Percentiles rank a stretch among this genome's conserved stretches.
These are phyloP conservation scores for Conus betulinus DNA, from an alignment of 1,140 invertebrate species.

Conservation along the genomic window DNA sequence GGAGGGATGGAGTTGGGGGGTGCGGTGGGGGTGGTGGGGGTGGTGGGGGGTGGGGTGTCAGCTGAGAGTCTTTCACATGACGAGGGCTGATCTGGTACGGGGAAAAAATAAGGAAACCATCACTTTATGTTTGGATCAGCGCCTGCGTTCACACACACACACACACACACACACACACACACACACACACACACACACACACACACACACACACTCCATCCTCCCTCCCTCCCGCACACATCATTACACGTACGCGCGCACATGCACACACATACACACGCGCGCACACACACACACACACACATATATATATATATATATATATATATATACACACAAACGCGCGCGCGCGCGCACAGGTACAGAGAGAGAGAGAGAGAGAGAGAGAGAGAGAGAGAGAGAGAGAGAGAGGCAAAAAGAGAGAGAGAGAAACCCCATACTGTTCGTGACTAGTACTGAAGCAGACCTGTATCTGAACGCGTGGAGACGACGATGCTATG, in stretches of 20 bases:
- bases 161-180: neutral
- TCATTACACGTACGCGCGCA: constrained; percentile 13
- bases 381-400: neutral
- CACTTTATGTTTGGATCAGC: neutral
- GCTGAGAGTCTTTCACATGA: too few relatives aligned
- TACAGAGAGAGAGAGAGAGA: neutral
- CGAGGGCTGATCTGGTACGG: too few relatives aligned
- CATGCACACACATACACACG: neutral
- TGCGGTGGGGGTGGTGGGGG: too few relatives aligned
- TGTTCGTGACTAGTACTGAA: too few relatives aligned
- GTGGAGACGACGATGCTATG: too few relatives aligned
- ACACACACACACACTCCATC: constrained; percentile 13
- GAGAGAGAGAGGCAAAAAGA: too few relatives aligned
- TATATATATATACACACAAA: neutral
- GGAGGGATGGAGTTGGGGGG: too few relatives aligned
- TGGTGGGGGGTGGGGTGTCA: too few relatives aligned
- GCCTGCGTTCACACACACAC: neutral
- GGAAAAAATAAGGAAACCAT: too few relatives aligned
- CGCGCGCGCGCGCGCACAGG: neutral
- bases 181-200: neutral
- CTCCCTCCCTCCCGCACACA: too few relatives aligned
- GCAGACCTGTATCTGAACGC: too few relatives aligned
- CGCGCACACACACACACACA: constrained; percentile 16
- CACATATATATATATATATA: neutral
- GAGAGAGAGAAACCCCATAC: too few relatives aligned